Base-by-base conservation (phyloP, 53 echinoderm and acorn worm genomes). In the Echinometra lucunter region DNA sequence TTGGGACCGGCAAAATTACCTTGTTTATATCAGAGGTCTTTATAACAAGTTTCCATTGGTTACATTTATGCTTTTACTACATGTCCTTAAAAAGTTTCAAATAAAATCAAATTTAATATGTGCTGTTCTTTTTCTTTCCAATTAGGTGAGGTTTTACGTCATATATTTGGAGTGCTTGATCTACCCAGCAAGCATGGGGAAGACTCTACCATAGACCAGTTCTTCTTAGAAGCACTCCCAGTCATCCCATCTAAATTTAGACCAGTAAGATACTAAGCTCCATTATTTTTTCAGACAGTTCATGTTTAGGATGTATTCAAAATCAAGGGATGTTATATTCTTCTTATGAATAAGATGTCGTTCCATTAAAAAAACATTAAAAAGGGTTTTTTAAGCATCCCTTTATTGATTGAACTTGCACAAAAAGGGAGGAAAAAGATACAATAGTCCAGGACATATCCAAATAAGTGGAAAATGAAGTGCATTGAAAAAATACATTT, bases 181-280 rank as follows among this genome's bases (percentile, higher is more conserved):
- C 42, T 90, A 8, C 78, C 78, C 40, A 66, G 74, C 38, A 40
- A 19, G 75, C 89, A 44, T 23, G 89, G 89, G 49, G 67, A 66
- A 28, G 66, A 90, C 55, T 95, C 96, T 0, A 94, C 97, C 3
- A 92, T 97, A 8, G 97, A 98, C 88, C 94, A 97, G 27, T 96
- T 99, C 80, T 99, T 99, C 90, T 78, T 98, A 10, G 99, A 99
- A 45, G 94, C 96, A 0, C 66, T 99, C 1, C 99, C 99, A 58
- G 98, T 99, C 44, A 96, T 96, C 55, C 96, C 98, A 1, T 95
- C 98, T 28, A 99, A 97, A 74, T 99, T 99, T 63, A 96, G 99
- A 98, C 99, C 99, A 18, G 99, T 98, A 91, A 97, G 98, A 78
- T 78, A 19, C 12, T 34, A 10, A 34, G 23, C 34, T 66, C 25